A percentile compares a stretch with the other conserved stretches of the same genome.
Conservation (phyloP, 2,797 vertebrate species). For the Aselliscus stoliczkanus region DNA sequence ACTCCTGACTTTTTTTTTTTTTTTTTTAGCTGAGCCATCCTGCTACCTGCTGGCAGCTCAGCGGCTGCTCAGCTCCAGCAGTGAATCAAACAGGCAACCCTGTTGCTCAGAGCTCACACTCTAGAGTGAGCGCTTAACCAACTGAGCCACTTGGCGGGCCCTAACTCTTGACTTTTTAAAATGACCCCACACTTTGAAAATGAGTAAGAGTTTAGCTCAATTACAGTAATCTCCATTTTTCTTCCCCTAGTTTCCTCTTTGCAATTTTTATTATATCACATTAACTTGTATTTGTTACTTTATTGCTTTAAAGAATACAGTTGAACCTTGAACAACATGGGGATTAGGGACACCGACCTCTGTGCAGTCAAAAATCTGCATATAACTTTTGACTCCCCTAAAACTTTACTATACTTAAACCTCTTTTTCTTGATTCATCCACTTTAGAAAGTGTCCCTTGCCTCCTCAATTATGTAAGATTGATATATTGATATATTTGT, state of each 20-base stretch:
- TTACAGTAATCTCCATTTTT: not conserved
- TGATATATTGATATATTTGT: not conserved
- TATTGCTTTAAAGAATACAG: not conserved
- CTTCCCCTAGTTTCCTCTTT: not conserved
- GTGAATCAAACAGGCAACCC: too few relatives aligned
- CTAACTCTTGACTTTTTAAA: not conserved
- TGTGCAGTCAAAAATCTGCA: too few relatives aligned
- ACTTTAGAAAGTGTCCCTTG: not conserved
- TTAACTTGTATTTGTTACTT: constrained; percentile 11
- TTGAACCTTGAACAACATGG: not conserved
- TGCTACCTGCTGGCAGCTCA: too few relatives aligned
- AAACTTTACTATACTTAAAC: not conserved
- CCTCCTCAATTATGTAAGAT: not conserved
- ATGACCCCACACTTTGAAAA: not conserved
- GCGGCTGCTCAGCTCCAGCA: too few relatives aligned
- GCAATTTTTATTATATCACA: not conserved
- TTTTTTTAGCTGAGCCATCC: too few relatives aligned
- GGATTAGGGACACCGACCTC: not conserved
- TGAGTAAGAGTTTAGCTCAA: not conserved
- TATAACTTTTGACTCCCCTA: not conserved
- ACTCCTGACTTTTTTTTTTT: not conserved
- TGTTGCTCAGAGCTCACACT: too few relatives aligned
- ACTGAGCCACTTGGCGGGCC: too few relatives aligned
- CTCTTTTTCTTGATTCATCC: not conserved
- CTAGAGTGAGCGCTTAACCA: too few relatives aligned